Conservation (phyloP, 2,113 vertebrate species). For the Rhinoptilus africanus region DNA sequence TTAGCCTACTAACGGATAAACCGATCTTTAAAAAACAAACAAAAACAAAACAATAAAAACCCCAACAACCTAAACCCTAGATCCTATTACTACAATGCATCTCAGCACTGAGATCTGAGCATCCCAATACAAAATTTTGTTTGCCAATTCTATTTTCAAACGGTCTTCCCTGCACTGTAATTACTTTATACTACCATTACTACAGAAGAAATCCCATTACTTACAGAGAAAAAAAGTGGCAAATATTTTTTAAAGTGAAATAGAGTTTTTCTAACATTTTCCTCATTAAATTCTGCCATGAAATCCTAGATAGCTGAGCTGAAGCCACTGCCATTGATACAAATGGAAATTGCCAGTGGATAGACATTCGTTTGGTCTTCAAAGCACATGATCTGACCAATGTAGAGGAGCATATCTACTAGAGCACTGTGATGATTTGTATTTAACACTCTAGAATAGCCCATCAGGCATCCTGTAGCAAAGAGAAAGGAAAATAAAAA, state of each 20-base stretch:
- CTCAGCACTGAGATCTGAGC: not conserved
- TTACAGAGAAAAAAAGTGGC: not conserved
- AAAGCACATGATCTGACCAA: not conserved
- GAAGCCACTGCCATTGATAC: not conserved
- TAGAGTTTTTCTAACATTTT: not conserved
- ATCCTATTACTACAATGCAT: not conserved
- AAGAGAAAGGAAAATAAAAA: not conserved
- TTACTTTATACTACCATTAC: not conserved
- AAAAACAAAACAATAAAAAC: not conserved
- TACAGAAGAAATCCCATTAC: not conserved
- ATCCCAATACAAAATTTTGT: not conserved
- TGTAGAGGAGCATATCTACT: not conserved
- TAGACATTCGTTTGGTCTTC: not conserved
- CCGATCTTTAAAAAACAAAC: not conserved
- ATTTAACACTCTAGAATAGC: not conserved
- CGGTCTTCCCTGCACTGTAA: not conserved
- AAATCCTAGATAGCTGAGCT: not conserved
- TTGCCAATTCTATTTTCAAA: not conserved
- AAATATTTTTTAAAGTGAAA: not conserved
- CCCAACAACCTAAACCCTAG: not conserved
- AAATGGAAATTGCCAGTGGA: not conserved
- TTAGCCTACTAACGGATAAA: not conserved
- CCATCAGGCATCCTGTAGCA: not conserved
- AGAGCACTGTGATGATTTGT: not conserved
- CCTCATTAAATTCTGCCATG: not conserved